A percentile compares a stretch with the other conserved stretches of the same genome.
Evolutionary conservation across 1,140 invertebrate genomes (phyloP).

Genomic region (Yoshiicerus persimilis): DNA sequence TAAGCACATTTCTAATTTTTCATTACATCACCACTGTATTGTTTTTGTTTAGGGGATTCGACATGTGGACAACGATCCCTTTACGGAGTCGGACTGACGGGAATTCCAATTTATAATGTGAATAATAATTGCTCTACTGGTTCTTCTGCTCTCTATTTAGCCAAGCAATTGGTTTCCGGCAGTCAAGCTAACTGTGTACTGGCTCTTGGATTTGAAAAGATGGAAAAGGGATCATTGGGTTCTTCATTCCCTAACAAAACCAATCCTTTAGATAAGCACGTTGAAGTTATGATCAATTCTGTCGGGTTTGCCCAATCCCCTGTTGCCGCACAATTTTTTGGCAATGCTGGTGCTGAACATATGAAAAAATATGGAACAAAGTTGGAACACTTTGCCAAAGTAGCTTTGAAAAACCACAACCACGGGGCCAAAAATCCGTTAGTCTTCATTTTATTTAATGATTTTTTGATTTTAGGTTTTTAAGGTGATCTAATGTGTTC

Average conservation of each 20-base stretch:
- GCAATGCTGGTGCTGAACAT: conserved; percentile 93
- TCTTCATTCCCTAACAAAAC: conserved; percentile 80
- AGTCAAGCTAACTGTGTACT: conserved; percentile 75
- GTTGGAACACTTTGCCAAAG: conserved; percentile 91
- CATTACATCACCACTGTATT: background rate
- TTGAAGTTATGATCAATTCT: conserved; percentile 79
- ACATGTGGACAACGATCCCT: conserved; percentile 92
- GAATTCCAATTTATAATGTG: conserved; percentile 97
- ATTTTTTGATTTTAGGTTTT: background rate
- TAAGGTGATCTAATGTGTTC: background rate
- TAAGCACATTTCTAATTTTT: background rate
- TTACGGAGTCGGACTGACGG: conserved; percentile 93
- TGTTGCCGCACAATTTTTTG: conserved; percentile 93
- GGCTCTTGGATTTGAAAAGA: conserved; percentile 97
- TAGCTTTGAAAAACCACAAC: conserved; percentile 96
- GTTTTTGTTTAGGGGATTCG: conserved; percentile 72
- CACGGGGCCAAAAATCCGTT: conserved; percentile 95
- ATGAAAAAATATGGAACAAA: conserved; percentile 97
- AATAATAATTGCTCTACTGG: conserved; percentile 99
- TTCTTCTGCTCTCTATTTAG: conserved; percentile 85
- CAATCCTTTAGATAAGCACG: conserved; percentile 91
- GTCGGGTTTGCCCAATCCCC: conserved; percentile 77
- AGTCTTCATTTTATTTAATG: conserved; percentile 53
- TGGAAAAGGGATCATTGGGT: conserved; percentile 87
- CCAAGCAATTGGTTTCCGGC: conserved; percentile 85